Evolutionary conservation across 2,113 vertebrate genomes (phyloP), one percentile per base, ranked within the genome.

Genomic region (Scartelaos histophorus): DNA sequence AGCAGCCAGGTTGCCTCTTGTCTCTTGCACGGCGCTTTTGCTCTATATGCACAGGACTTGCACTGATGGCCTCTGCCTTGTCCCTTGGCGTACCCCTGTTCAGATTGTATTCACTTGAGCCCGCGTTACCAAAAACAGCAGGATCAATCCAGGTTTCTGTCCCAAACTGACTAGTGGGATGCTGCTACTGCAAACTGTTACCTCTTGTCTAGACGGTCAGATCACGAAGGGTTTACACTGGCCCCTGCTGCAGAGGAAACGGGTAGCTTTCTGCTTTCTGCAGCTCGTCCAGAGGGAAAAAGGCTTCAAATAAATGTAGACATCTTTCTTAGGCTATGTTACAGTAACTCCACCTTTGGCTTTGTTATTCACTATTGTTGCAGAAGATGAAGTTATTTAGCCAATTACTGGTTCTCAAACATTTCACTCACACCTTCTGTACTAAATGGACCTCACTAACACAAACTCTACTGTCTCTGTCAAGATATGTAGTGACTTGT

Each of bases 101-200:
- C 71, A 78, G 76, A 83, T 72, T 75, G 72, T 79, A 70, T 10
- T 72, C 45, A 56, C 64, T 62, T 56, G 9, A 46, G 53, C 66
- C 70, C 38, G 58, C 62, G 62, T 61, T 82, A 53, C 72, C 47
- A 66, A 69, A 79, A 60, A 38, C 51, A 19, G 1, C 51, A 38
- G 56, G 49, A 43, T 64, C 7, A 38, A 64, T 64, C 34, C 61
- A 64, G 61, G 61, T 64, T 64, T 64, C 35, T 38, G 17, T 80
- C 51, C 67, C 3, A 73, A 54, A 61, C 58, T 34, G 73, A 79
- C 73, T 9, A 56, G 64, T 22, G 75, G 61, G 68, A 82, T 73
- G 69, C 78, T 82, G 83, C 83, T 82, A 67, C 84, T 73, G n/a
- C 74, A 71, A 69, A 80, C 73, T 82, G 65, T 60, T 85, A 89